Conservation (phyloP, 2,797 vertebrate species). For the Muscicapa comitata region DNA sequence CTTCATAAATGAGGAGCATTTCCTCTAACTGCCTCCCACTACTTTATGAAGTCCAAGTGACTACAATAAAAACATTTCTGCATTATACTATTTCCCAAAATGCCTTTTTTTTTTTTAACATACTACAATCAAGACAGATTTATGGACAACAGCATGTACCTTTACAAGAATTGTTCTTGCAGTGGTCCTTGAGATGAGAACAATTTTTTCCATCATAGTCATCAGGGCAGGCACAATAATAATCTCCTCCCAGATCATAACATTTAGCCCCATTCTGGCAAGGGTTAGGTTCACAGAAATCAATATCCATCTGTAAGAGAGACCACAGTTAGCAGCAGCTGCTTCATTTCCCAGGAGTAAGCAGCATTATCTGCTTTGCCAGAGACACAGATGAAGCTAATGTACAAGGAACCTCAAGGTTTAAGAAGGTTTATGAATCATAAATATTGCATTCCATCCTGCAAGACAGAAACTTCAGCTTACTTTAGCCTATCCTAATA, state of each 20-base stretch:
- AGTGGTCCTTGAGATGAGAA: constrained; percentile 87
- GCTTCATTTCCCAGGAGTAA: neutral
- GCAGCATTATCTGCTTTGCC: neutral
- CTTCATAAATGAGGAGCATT: neutral
- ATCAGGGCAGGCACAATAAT: constrained; percentile 89
- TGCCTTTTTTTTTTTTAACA: neutral
- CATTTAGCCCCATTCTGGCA: constrained; percentile 89
- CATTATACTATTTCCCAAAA: neutral
- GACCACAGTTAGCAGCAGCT: neutral
- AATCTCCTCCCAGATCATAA: constrained; percentile 82
- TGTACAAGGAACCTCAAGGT: neutral
- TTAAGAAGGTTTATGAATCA: neutral
- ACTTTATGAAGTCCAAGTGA: neutral
- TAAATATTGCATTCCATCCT: neutral
- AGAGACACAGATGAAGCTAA: neutral
- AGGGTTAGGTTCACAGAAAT: constrained; percentile 87
- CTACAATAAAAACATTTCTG: neutral
- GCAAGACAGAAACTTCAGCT: neutral
- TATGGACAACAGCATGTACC: constrained; percentile 70
- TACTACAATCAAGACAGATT: neutral
- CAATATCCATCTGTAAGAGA: constrained; percentile 77
- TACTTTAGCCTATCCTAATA: neutral
- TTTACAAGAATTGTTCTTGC: constrained; percentile 88
- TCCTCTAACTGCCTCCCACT: neutral
- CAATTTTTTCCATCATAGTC: constrained; percentile 91